These are phyloP conservation scores for Leptonema lineaticorne DNA, from an alignment of 1,140 invertebrate genomes.

Conservation along the genomic window DNA sequence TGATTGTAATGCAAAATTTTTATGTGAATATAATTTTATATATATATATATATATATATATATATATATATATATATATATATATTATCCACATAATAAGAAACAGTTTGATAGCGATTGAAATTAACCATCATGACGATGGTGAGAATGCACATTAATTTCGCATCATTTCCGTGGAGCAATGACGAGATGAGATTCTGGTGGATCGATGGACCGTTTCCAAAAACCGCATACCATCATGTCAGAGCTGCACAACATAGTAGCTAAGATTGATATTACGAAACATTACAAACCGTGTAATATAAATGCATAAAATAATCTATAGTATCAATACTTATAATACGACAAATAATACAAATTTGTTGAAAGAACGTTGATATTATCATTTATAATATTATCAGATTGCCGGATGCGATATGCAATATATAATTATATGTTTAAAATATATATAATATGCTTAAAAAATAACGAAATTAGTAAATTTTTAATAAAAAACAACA, in stretches of 20 bases:
- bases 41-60: background rate
- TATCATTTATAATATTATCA: too few species aligned
- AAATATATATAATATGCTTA: too few species aligned
- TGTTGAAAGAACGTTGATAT: too few species aligned
- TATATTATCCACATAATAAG: background rate
- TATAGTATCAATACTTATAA: too few species aligned
- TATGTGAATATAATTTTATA: background rate
- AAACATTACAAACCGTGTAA: too few species aligned
- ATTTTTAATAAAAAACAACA: too few species aligned
- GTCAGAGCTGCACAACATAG: background rate
- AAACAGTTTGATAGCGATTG: background rate
- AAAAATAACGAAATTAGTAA: too few species aligned
- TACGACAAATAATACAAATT: too few species aligned
- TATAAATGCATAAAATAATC: too few species aligned
- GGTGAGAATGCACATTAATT: background rate
- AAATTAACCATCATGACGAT: background rate
- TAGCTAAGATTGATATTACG: too few species aligned
- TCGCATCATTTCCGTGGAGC: background rate
- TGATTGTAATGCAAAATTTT: background rate
- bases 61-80: background rate
- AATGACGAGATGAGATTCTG: background rate
- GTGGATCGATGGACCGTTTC: slow-evolving; percentile 11
- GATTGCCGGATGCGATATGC: too few species aligned
- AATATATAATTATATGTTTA: too few species aligned
- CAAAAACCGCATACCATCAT: slow-evolving; percentile 10